These are phyloP conservation scores for Anoplolepis gracilipes DNA, from an alignment of 1,140 invertebrate genomes.

Conservation along the genomic window DNA sequence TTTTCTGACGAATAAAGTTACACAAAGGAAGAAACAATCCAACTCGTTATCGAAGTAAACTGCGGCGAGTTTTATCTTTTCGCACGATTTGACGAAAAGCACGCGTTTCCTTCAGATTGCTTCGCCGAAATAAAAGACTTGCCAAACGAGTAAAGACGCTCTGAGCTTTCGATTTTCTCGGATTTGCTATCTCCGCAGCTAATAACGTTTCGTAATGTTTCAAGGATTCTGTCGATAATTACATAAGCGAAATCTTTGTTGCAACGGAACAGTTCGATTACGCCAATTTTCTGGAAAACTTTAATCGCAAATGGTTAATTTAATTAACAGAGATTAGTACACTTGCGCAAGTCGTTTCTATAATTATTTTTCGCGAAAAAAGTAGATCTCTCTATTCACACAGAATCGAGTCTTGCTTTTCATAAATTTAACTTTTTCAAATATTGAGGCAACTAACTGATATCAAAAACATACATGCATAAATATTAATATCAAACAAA, in stretches of 20 bases:
- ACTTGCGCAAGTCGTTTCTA: background rate
- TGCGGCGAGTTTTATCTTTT: slow-evolving; percentile 75
- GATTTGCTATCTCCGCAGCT: background rate
- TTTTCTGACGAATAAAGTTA: slow-evolving; percentile 35
- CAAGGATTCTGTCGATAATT: background rate
- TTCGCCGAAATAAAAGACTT: slow-evolving; percentile 70
- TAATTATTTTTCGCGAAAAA: background rate
- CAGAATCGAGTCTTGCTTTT: background rate
- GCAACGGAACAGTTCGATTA: background rate
- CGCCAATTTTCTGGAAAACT: background rate
- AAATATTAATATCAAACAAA: background rate
- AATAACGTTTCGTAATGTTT: slow-evolving; percentile 16
- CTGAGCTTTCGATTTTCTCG: background rate
- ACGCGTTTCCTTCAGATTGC: slow-evolving; percentile 28
- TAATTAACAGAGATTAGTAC: background rate
- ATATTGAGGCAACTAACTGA: no score
- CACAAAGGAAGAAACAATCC: slow-evolving; percentile 49
- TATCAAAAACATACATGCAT: no score
- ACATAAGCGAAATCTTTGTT: background rate
- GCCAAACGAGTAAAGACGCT: background rate
- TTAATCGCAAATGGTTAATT: slow-evolving; percentile 10
- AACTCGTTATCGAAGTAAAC: slow-evolving; percentile 68
- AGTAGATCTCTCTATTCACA: background rate
- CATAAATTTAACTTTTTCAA: background rate
- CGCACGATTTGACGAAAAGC: slow-evolving; percentile 77